Percentiles rank a stretch among this genome's conserved stretches.
phyloP scores from a whole-genome alignment of 1,140 invertebrate genomes.

The Diploscapter pachys region DNA sequence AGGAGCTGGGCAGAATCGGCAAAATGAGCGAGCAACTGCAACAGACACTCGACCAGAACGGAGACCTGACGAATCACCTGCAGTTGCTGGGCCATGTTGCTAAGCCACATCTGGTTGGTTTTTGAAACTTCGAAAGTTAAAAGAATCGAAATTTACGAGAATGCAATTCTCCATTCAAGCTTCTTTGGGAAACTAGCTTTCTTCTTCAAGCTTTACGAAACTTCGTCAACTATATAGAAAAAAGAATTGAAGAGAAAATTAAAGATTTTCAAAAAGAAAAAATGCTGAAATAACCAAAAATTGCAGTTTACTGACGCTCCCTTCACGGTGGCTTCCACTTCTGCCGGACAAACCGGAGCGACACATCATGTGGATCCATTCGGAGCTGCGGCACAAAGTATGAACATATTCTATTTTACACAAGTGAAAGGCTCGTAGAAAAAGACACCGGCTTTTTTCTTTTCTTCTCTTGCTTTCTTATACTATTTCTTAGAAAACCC shows the following conservation, averaged over 20 bases:
- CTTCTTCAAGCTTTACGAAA: not conserved
- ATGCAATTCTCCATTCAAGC: not conserved
- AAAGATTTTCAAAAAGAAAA: not conserved
- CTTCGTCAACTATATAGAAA: too few species aligned
- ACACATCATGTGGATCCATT: too few species aligned
- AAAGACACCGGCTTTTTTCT: too few species aligned
- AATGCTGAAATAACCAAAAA: not conserved
- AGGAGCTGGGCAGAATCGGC: not conserved
- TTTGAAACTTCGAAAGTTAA: not conserved
- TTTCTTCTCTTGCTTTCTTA: too few species aligned
- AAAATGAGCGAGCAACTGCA: conserved; percentile 1
- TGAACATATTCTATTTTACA: too few species aligned
- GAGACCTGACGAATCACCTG: conserved; percentile 8
- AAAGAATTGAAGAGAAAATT: too few species aligned
- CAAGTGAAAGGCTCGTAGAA: too few species aligned
- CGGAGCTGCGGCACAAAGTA: too few species aligned
- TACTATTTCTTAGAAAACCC: too few species aligned
- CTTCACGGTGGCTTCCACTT: too few species aligned
- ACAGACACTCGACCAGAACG: not conserved
- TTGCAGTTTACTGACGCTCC: too few species aligned
- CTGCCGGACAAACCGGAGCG: too few species aligned
- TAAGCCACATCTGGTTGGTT: conserved; percentile 5
- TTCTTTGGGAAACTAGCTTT: conserved; percentile 5
- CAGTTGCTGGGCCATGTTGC: not conserved
- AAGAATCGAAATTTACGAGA: conserved; percentile 11